phyloP scores from a whole-genome alignment of 1,140 invertebrate genomes.

The Antheraea pernyi region DNA sequence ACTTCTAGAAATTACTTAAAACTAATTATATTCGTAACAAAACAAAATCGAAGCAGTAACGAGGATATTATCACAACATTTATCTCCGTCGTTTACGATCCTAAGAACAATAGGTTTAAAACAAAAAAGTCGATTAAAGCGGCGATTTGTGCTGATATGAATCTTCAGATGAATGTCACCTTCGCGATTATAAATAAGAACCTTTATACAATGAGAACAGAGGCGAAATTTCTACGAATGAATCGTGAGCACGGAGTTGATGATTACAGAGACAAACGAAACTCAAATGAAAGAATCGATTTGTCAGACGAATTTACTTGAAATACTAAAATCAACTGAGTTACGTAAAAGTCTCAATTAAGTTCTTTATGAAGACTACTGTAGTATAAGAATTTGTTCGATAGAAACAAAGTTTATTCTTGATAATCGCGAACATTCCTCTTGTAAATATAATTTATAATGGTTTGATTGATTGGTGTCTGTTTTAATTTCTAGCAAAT shows the following conservation, averaged over 20 bases:
- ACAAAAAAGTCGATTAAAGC: constrained; percentile 33
- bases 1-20: not conserved
- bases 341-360: not conserved
- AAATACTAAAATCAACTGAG: not conserved
- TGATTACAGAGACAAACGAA: not conserved
- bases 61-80: constrained; percentile 34
- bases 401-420: not conserved
- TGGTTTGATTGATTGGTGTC: too few species aligned
- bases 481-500: too few species aligned
- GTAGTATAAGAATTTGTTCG: not conserved
- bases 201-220: constrained; percentile 16
- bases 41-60: constrained; percentile 34
- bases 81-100: constrained; percentile 34
- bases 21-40: constrained; percentile 3
- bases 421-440: too few species aligned
- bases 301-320: not conserved
- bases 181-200: not conserved
- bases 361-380: too few species aligned
- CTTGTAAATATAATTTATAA: too few species aligned
- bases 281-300: not conserved
- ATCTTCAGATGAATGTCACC: constrained; percentile 26
- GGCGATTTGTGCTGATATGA: constrained; percentile 33
- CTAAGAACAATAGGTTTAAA: constrained; percentile 44
- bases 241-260: not conserved
- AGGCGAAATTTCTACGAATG: constrained; percentile 26